Evolutionary conservation across 2,888 invertebrate species (phyloP).

Genomic region (Netelia fuscicornis): DNA sequence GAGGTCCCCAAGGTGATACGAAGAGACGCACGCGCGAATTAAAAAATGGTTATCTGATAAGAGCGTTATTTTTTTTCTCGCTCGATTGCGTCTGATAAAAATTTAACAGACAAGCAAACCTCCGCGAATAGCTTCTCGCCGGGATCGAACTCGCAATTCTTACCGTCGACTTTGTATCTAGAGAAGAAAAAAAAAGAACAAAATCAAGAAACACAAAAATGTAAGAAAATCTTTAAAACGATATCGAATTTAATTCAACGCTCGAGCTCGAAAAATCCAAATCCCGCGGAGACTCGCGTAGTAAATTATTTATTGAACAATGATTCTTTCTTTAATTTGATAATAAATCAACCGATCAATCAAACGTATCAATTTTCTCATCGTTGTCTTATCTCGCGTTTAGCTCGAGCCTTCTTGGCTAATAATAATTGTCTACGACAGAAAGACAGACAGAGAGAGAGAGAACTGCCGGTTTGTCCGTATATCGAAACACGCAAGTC

Average conservation of each 20-base stretch:
- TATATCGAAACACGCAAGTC: constrained; percentile 14
- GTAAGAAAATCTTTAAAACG: not conserved
- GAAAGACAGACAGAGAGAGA: not conserved
- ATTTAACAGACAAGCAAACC: constrained; percentile 33
- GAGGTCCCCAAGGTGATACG: constrained; percentile 47
- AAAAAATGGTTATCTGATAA: constrained; percentile 68
- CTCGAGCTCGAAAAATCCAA: not conserved
- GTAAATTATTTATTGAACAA: not conserved
- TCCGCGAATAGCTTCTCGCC: constrained; percentile 36
- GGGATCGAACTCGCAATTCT: constrained; percentile 1
- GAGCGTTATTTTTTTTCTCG: constrained; percentile 60
- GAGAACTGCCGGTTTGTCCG: not conserved
- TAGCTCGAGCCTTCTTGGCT: constrained; percentile 35
- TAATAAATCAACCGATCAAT: not conserved
- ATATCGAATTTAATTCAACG: not conserved
- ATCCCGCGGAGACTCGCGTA: not conserved
- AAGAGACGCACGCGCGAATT: constrained; percentile 28
- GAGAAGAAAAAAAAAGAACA: constrained; percentile 5
- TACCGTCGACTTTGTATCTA: not conserved
- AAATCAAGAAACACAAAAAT: not conserved
- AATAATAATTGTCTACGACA: constrained; percentile 15
- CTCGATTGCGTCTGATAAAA: constrained; percentile 53
- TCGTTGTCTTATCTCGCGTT: constrained; percentile 16
- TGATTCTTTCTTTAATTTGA: not conserved
- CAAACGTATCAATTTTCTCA: constrained; percentile 1